Conservation (phyloP, 2,113 vertebrate genomes). For the Dasyurus viverrinus region DNA sequence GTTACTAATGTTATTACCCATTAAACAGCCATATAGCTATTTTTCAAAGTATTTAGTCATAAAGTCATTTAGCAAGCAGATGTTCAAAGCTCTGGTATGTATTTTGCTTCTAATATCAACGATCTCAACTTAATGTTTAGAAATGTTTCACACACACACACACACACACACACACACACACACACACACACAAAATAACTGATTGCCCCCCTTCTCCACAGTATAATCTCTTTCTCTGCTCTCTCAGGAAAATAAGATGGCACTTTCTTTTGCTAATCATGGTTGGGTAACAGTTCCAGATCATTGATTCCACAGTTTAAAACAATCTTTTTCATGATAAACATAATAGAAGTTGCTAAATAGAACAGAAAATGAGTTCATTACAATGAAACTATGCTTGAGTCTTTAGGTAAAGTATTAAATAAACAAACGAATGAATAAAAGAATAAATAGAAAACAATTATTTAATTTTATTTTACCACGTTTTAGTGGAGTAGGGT, state of each 20-base stretch:
- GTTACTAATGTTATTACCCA: conserved; percentile 52
- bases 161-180: no score
- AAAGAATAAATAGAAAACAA: no score
- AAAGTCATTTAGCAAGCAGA: conserved; percentile 61
- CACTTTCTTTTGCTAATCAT: conserved; percentile 25
- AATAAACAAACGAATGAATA: no score
- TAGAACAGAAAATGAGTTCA: no score
- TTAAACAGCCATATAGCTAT: conserved; percentile 20
- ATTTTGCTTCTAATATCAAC: conserved; percentile 23
- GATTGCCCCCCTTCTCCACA: not conserved
- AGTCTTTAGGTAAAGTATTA: no score
- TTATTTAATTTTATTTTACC: no score
- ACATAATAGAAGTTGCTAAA: no score
- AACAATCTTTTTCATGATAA: no score
- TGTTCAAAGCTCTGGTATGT: conserved; percentile 47
- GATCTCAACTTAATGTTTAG: conserved; percentile 18
- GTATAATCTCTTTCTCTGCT: conserved; percentile 7
- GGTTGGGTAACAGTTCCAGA: conserved; percentile 26
- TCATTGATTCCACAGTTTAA: conserved; percentile 6
- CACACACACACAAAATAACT: not conserved
- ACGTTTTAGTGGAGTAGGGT: no score
- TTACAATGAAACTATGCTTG: no score
- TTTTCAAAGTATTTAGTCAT: conserved; percentile 64
- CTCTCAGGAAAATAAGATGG: conserved; percentile 29
- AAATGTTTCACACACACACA: not conserved